A percentile compares a stretch with the other conserved stretches of the same genome.
These are phyloP conservation scores for Amphibalanus amphitrite DNA, from an alignment of 1,140 invertebrate species.

Conservation along the genomic window DNA sequence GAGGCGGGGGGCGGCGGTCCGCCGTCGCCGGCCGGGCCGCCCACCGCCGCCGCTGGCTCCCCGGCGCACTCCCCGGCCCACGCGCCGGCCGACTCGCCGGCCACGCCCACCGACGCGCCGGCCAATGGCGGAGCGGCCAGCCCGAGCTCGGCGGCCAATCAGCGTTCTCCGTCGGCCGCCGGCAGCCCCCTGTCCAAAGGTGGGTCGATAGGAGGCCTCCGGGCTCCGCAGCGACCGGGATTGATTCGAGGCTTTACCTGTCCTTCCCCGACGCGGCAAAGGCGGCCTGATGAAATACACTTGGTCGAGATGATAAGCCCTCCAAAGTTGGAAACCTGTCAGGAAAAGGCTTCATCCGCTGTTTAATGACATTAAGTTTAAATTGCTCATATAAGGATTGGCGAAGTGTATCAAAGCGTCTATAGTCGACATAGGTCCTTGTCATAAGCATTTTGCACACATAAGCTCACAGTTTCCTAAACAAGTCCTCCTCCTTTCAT, in stretches of 20 bases:
- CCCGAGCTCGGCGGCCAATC: neutral
- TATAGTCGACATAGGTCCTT: no score
- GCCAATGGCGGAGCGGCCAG: neutral
- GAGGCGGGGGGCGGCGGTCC: neutral
- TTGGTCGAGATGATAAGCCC: neutral
- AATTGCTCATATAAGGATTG: neutral
- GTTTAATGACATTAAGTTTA: neutral
- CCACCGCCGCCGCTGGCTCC: neutral
- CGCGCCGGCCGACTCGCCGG: conserved; percentile 7
- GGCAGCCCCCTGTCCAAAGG: neutral
- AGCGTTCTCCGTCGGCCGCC: neutral
- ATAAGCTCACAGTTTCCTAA: no score
- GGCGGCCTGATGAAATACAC: neutral
- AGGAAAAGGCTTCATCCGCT: neutral
- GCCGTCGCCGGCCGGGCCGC: neutral
- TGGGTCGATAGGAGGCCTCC: neutral
- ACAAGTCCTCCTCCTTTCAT: no score
- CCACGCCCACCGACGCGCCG: conserved; percentile 14
- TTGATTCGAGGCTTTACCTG: neutral
- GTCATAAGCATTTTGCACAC: no score
- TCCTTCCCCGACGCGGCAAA: neutral
- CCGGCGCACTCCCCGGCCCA: neutral
- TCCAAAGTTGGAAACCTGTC: neutral
- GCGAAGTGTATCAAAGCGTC: no score
- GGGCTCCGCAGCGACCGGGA: neutral